phyloP scores from a whole-genome alignment of 2,113 vertebrate species.

The Tupaia tana region DNA sequence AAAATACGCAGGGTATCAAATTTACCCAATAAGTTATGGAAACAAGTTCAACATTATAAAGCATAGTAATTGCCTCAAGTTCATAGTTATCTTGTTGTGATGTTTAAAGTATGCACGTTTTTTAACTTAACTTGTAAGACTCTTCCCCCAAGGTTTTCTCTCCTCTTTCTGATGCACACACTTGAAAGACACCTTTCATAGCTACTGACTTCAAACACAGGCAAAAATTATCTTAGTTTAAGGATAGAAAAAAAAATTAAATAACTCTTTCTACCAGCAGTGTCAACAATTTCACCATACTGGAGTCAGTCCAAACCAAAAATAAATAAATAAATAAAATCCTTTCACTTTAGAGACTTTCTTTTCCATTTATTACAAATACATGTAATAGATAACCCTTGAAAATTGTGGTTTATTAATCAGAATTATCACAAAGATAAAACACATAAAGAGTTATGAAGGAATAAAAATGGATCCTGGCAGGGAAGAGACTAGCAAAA shows the following conservation, averaged over 20 bases:
- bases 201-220: conserved; percentile 35
- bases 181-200: conserved; percentile 59
- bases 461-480: conserved; percentile 40
- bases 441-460: conserved; percentile 34
- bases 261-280: conserved; percentile 53
- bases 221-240: conserved; percentile 29
- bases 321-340: conserved; percentile 39
- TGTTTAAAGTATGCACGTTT: not conserved
- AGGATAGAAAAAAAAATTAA: conserved; percentile 41
- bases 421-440: conserved; percentile 36
- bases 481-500: conserved; percentile 48
- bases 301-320: conserved; percentile 54
- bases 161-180: not conserved
- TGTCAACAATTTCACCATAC: conserved; percentile 45
- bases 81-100: not conserved
- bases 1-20: not conserved
- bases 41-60: conserved; percentile 16
- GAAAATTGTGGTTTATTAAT: conserved; percentile 52
- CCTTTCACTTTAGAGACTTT: conserved; percentile 19
- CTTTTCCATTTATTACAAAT: conserved; percentile 52
- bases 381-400: not conserved
- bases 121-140: not conserved
- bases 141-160: not conserved
- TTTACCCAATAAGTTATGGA: not conserved
- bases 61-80: not conserved